These are phyloP conservation scores for Jaculus jaculus DNA, from an alignment of 2,113 vertebrate genomes.

Conservation along the genomic window DNA sequence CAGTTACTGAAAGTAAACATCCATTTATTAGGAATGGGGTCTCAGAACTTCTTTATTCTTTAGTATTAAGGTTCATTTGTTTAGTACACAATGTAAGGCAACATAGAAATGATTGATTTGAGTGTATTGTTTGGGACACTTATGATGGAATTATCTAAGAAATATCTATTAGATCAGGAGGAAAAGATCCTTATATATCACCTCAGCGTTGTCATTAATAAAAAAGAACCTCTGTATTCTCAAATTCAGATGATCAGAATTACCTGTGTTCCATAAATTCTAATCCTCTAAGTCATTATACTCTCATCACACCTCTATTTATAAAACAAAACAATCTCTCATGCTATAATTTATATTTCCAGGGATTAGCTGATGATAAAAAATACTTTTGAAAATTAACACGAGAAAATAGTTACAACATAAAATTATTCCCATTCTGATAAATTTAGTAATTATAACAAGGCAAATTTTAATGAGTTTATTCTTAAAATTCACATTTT, in stretches of 20 bases:
- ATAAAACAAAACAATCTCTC: not conserved
- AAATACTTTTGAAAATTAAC: not conserved
- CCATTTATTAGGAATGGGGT: not conserved
- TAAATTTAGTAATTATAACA: not conserved
- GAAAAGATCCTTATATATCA: not conserved
- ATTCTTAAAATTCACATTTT: slow-evolving; percentile 21
- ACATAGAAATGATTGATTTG: not conserved
- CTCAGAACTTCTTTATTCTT: not conserved
- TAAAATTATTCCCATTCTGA: not conserved
- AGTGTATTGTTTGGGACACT: not conserved
- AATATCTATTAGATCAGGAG: not conserved
- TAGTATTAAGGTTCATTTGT: not conserved
- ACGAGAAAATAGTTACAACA: not conserved
- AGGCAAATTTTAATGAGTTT: not conserved
- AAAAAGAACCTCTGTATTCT: not conserved
- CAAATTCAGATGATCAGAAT: not conserved
- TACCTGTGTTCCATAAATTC: not conserved
- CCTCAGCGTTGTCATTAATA: not conserved
- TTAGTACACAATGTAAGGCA: not conserved
- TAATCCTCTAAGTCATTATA: not conserved
- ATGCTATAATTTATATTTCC: not conserved
- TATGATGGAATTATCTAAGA: not conserved
- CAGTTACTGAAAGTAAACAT: not conserved
- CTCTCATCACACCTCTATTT: not conserved
- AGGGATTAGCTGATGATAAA: not conserved